Conservation (phyloP, 2,888 invertebrate species). For the Dolichopus griseipennis region DNA sequence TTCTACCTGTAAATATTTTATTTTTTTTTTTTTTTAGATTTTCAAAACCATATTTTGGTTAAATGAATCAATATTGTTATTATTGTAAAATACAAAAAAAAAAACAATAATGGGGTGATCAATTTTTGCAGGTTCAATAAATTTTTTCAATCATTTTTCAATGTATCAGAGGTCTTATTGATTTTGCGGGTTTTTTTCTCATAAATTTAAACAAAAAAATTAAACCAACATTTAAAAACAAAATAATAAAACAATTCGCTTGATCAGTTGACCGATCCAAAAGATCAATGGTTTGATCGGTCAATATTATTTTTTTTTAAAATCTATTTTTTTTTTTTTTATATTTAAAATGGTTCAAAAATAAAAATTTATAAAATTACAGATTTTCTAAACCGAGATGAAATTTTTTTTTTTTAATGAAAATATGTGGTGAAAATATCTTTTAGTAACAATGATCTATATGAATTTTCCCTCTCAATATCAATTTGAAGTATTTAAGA, state of each 20-base stretch:
- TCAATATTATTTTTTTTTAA: background rate
- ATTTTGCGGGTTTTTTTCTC: background rate
- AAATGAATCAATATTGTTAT: constrained; percentile 4
- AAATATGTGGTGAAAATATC: no score
- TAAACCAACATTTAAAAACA: no score
- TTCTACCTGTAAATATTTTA: background rate
- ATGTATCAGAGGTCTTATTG: background rate
- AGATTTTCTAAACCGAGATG: no score
- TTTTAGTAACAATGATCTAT: no score
- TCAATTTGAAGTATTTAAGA: no score
- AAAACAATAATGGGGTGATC: background rate
- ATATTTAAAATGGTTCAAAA: no score
- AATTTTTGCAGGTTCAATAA: background rate
- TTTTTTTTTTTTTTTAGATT: background rate
- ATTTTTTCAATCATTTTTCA: background rate
- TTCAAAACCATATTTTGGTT: background rate
- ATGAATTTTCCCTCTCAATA: no score
- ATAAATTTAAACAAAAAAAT: background rate
- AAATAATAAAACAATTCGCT: no score
- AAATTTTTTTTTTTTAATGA: no score
- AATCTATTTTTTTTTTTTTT: no score
- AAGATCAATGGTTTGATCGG: background rate
- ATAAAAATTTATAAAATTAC: no score
- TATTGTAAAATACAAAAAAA: background rate
- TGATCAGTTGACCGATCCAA: background rate